Conservation (phyloP, 2,888 invertebrate species). For the Noctua comes region DNA sequence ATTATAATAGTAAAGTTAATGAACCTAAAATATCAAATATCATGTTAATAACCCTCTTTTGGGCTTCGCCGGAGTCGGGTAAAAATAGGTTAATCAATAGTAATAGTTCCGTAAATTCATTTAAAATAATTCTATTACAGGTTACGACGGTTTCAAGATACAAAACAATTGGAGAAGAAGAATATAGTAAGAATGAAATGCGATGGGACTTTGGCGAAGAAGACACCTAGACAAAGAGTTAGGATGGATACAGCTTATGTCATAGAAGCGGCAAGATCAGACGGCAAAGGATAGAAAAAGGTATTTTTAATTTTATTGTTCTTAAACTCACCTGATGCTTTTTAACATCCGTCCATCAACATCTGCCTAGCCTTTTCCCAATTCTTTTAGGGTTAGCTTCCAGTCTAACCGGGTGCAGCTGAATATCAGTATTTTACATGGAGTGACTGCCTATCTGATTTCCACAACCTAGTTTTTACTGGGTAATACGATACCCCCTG, state of each 20-base stretch:
- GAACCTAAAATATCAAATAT: not conserved
- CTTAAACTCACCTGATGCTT: not conserved
- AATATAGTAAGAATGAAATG: not conserved
- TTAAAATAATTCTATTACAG: slow-evolving; percentile 46
- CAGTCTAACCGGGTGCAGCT: not conserved
- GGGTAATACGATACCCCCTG: not conserved
- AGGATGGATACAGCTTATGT: not conserved
- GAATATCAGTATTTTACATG: not conserved
- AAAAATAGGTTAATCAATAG: slow-evolving; percentile 2
- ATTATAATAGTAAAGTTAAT: not conserved
- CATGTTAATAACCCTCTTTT: no score
- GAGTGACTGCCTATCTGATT: not conserved
- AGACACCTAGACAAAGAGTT: not conserved
- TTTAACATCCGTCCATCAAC: not conserved
- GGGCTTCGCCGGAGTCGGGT: no score
- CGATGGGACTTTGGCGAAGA: not conserved
- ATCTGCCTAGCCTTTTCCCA: not conserved
- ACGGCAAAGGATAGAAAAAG: not conserved
- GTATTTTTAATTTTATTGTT: not conserved
- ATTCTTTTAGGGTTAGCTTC: not conserved
- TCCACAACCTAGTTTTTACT: not conserved
- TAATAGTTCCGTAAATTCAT: slow-evolving; percentile 25
- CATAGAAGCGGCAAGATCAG: not conserved
- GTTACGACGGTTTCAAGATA: not conserved
- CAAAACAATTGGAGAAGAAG: no score